Evolutionary conservation across 2,888 invertebrate species (phyloP).

Genomic region (Gari tellinella): DNA sequence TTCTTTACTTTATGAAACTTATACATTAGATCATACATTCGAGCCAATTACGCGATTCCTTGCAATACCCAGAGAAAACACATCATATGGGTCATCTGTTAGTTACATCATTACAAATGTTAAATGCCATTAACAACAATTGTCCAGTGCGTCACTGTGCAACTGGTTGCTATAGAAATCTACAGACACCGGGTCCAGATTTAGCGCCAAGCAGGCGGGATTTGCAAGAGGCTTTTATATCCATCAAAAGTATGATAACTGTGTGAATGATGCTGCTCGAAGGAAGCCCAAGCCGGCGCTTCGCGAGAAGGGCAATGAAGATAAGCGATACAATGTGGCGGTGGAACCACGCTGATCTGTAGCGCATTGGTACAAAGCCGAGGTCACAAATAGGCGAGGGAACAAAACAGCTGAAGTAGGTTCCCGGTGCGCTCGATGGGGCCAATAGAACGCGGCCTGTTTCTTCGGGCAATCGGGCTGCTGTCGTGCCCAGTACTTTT

Average conservation of each 20-base stretch:
- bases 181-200: slow-evolving; percentile 33
- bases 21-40: no score
- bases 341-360: slow-evolving; percentile 15
- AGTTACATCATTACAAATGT: no score
- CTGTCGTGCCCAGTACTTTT: slow-evolving; percentile 10
- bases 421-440: background rate
- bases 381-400: slow-evolving; percentile 20
- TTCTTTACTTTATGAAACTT: no score
- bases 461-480: slow-evolving; percentile 11
- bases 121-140: no score
- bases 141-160: background rate
- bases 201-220: slow-evolving; percentile 17
- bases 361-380: slow-evolving; percentile 7
- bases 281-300: slow-evolving; percentile 22
- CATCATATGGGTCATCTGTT: no score
- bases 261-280: slow-evolving; percentile 29
- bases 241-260: background rate
- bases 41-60: no score
- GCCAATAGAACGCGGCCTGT: background rate
- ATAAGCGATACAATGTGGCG: background rate
- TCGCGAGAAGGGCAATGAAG: slow-evolving; percentile 45
- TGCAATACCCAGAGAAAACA: no score
- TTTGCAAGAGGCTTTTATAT: slow-evolving; percentile 9
- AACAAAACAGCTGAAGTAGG: slow-evolving; percentile 26
- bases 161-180: slow-evolving; percentile 14